phyloP scores from a whole-genome alignment of 2,888 invertebrate genomes.

The Nasonovia ribisnigri region DNA sequence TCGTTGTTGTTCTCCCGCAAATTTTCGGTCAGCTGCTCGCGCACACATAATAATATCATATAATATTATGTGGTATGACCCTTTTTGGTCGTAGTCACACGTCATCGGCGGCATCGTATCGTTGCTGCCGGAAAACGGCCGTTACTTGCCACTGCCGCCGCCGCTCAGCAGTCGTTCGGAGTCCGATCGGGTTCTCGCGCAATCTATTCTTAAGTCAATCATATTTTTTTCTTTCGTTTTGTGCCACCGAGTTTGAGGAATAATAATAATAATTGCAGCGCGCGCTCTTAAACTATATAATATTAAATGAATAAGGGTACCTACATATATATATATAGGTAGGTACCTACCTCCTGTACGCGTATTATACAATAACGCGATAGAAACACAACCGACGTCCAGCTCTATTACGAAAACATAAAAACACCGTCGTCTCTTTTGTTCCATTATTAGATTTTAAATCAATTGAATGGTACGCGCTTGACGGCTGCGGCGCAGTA shows the following conservation, averaged over 20 bases:
- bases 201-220: conserved; percentile 62
- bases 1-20: conserved; percentile 22
- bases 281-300: neutral
- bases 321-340: neutral
- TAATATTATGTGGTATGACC: conserved; percentile 12
- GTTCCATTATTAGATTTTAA: conserved; percentile 57
- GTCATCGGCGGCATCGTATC: neutral
- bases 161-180: neutral
- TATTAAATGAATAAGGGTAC: neutral
- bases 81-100: conserved; percentile 11
- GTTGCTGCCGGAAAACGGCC: conserved; percentile 58
- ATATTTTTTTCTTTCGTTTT: conserved; percentile 28
- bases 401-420: conserved; percentile 57
- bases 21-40: conserved; percentile 60
- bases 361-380: neutral
- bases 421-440: conserved; percentile 48
- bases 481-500: conserved; percentile 57
- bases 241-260: conserved; percentile 38
- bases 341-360: neutral
- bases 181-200: conserved; percentile 5
- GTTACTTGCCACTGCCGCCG: conserved; percentile 22
- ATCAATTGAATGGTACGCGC: conserved; percentile 57
- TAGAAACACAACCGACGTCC: conserved; percentile 52
- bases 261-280: neutral
- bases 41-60: neutral